A percentile compares a stretch with the other conserved stretches of the same genome.
These are phyloP conservation scores for Tachysurus fulvidraco DNA, from an alignment of 2,113 vertebrate species.

Conservation along the genomic window DNA sequence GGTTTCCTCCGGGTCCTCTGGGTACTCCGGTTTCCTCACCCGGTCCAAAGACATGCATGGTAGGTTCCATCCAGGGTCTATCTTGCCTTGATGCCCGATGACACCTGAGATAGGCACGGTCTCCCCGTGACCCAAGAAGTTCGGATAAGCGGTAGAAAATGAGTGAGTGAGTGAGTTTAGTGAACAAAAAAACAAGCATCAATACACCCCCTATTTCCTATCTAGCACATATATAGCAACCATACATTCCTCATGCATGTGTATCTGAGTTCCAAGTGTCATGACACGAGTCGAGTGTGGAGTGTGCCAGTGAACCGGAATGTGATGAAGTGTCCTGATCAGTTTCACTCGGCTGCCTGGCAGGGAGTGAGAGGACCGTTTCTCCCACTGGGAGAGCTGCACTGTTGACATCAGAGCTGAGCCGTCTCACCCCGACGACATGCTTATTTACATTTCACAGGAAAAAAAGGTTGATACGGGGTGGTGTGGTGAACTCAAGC, in stretches of 20 bases:
- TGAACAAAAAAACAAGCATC: not conserved
- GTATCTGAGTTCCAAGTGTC: not conserved
- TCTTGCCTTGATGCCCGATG: no score
- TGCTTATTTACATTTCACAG: conserved; percentile 43
- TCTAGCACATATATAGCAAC: not conserved
- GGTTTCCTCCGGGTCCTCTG: no score
- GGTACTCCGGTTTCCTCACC: no score
- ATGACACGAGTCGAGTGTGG: not conserved
- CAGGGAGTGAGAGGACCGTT: conserved; percentile 17
- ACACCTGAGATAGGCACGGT: no score
- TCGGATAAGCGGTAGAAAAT: no score
- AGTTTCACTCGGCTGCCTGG: conserved; percentile 35
- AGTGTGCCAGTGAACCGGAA: conserved; percentile 9
- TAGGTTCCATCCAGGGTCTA: no score
- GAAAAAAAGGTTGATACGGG: not conserved
- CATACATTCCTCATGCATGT: conserved; percentile 1
- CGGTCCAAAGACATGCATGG: no score
- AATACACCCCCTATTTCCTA: not conserved
- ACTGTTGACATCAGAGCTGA: conserved; percentile 17
- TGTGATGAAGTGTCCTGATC: conserved; percentile 29
- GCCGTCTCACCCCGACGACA: not conserved
- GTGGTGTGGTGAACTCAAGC: not conserved
- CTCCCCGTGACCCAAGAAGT: no score
- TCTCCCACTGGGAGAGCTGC: not conserved
- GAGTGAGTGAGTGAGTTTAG: no score